Evolutionary conservation across 2,797 vertebrate genomes (phyloP).

Genomic region (Calcarius lapponicus): DNA sequence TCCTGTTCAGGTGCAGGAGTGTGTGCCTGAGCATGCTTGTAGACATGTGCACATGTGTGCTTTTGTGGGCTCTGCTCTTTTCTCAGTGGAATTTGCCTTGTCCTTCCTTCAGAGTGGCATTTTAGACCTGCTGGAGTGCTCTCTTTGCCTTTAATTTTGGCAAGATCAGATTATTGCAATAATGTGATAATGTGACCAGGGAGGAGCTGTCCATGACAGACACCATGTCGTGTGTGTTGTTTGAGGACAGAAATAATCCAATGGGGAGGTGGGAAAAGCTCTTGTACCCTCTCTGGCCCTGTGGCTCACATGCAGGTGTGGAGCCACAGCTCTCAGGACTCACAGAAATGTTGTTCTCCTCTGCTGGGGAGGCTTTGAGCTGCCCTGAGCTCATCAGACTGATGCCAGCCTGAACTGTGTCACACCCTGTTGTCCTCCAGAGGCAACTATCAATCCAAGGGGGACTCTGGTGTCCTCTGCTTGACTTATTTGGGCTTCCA

Average conservation of each 20-base stretch:
- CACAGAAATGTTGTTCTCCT: background rate
- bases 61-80: background rate
- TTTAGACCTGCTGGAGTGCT: background rate
- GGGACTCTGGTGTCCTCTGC: background rate
- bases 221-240: background rate
- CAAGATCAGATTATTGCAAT: background rate
- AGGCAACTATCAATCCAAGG: background rate
- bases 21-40: background rate
- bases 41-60: accelerated
- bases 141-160: background rate
- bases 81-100: background rate
- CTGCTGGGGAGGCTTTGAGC: background rate
- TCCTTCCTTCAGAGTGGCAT: background rate
- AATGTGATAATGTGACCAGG: background rate
- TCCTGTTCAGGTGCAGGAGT: background rate
- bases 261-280: background rate
- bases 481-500: background rate
- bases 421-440: background rate
- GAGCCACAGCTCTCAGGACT: background rate
- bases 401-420: background rate
- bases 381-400: background rate
- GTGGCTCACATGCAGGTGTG: accelerated
- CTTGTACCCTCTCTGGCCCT: background rate
- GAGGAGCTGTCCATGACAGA: background rate
- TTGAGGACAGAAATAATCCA: background rate